Percentiles rank a stretch among this genome's conserved stretches.
Evolutionary conservation across 2,888 invertebrate species (phyloP).

Genomic region (Chymomyza fuscimana): DNA sequence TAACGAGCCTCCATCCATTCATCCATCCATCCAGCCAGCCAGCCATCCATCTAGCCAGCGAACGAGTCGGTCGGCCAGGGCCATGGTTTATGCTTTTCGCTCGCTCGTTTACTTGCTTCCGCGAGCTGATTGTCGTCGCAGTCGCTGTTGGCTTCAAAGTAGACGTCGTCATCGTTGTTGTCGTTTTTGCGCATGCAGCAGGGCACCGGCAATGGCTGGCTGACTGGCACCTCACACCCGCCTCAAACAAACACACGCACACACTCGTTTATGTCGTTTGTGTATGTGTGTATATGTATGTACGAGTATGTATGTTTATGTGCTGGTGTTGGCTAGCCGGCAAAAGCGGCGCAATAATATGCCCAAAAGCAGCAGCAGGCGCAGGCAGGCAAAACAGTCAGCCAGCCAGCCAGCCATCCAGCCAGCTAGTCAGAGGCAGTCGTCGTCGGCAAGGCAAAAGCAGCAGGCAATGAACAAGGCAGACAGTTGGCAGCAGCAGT

Average conservation of each 20-base stretch:
- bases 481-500: conserved; percentile 50
- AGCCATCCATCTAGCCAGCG: conserved; percentile 2
- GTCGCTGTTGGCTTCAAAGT: conserved; percentile 27
- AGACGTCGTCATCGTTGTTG: conserved; percentile 29
- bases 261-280: conserved; percentile 6
- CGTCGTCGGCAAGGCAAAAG: background rate
- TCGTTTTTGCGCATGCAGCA: conserved; percentile 37
- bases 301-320: conserved; percentile 11
- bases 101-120: conserved; percentile 58
- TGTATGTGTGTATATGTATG: background rate
- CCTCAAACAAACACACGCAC: conserved; percentile 23
- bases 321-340: conserved; percentile 53
- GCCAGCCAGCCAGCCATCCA: background rate
- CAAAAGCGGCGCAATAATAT: conserved; percentile 53
- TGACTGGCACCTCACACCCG: conserved; percentile 50
- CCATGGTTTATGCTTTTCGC: conserved; percentile 68
- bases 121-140: conserved; percentile 69
- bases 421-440: conserved; percentile 4
- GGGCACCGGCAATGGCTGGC: conserved; percentile 40
- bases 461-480: conserved; percentile 4
- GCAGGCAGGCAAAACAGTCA: conserved; percentile 7
- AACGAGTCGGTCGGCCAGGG: background rate
- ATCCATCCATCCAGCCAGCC: conserved; percentile 2
- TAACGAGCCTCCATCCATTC: conserved; percentile 59
- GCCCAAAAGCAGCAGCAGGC: conserved; percentile 45